A percentile compares a stretch with the other conserved stretches of the same genome.
phyloP scores from a whole-genome alignment of 2,113 vertebrate genomes.

The Zosterops hypoxanthus region DNA sequence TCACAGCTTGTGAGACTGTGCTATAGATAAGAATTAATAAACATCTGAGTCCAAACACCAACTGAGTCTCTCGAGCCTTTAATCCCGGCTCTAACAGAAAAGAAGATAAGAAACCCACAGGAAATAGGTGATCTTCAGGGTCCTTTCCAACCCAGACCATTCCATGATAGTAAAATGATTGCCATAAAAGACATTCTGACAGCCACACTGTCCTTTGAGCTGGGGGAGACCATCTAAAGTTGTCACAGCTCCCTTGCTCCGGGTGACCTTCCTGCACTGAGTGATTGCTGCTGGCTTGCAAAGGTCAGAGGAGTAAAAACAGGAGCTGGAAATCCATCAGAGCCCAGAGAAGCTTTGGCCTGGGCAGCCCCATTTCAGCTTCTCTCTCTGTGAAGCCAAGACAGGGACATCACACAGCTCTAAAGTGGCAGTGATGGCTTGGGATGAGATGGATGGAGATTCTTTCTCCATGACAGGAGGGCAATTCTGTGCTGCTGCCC shows the following conservation, averaged over 20 bases:
- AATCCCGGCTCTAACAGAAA: background rate
- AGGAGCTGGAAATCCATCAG: constrained; percentile 10
- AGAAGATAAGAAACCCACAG: background rate
- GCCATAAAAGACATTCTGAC: background rate
- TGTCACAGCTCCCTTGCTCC: background rate
- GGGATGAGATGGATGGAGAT: background rate
- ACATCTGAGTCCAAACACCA: background rate
- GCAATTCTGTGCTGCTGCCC: too few species aligned
- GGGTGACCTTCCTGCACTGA: background rate
- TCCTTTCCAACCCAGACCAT: background rate
- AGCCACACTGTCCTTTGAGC: background rate
- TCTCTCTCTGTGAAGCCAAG: background rate
- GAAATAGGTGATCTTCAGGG: background rate
- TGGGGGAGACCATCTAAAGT: background rate
- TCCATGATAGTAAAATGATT: background rate
- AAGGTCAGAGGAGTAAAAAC: constrained; percentile 23
- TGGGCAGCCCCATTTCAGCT: background rate
- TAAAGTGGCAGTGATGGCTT: background rate
- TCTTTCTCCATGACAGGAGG: background rate
- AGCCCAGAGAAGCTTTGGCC: background rate
- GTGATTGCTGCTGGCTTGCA: background rate
- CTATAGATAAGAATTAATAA: background rate
- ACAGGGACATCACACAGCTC: background rate
- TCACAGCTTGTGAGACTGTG: background rate
- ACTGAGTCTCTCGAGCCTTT: background rate